Evolutionary conservation across 2,888 invertebrate species (phyloP).

Genomic region (Operophtera brumata): DNA sequence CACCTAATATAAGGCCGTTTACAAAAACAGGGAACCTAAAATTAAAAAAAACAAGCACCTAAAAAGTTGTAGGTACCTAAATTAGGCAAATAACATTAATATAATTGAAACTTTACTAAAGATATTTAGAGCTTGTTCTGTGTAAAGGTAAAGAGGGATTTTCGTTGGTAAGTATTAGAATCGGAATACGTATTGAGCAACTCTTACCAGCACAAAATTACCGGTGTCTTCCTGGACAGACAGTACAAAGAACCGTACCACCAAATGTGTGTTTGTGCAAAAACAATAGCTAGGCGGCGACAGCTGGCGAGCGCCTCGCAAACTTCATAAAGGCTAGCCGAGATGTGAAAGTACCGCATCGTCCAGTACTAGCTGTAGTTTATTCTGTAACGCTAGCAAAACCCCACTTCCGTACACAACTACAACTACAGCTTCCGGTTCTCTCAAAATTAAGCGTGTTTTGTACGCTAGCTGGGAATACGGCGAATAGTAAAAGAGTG

Average conservation of each 20-base stretch:
- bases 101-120: no score
- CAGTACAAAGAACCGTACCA: background rate
- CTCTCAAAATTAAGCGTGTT: conserved; percentile 7
- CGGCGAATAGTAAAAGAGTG: conserved; percentile 1
- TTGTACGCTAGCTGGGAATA: conserved; percentile 1
- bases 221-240: background rate
- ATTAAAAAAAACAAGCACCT: no score
- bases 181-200: no score
- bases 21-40: no score
- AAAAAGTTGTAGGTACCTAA: no score
- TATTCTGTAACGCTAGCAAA: background rate
- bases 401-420: no score
- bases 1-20: no score
- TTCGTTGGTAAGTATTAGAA: no score
- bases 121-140: no score
- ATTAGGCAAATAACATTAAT: no score
- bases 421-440: background rate
- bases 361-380: conserved; percentile 20
- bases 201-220: background rate
- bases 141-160: no score
- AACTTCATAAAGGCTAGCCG: conserved; percentile 29
- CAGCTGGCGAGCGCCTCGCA: conserved; percentile 33
- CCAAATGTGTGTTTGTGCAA: background rate
- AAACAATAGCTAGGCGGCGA: conserved; percentile 28
- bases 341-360: no score